Conservation (phyloP, 2,113 vertebrate species). For the Macheiramphus alcinus region DNA sequence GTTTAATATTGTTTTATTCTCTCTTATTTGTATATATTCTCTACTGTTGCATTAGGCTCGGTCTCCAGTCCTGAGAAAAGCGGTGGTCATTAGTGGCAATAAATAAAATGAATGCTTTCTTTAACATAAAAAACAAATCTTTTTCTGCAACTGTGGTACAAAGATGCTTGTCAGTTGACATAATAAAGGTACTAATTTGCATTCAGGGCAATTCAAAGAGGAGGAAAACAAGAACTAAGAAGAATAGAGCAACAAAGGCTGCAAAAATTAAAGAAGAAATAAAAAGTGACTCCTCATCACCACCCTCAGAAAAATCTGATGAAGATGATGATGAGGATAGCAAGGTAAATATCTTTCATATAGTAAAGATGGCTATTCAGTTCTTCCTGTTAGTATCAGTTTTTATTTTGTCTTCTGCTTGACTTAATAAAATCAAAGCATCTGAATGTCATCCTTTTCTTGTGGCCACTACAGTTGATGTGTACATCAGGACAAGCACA, state of each 20-base stretch:
- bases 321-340: conserved; percentile 81
- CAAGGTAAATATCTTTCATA: conserved; percentile 54
- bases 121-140: neutral
- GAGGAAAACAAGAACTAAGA: conserved; percentile 87
- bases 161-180: neutral
- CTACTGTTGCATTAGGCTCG: neutral
- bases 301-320: conserved; percentile 88
- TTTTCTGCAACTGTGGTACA: neutral
- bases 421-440: neutral
- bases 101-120: conserved; percentile 17
- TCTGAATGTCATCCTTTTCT: neutral
- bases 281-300: conserved; percentile 88
- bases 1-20: neutral
- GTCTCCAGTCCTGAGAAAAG: neutral
- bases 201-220: conserved; percentile 87
- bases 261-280: conserved; percentile 83
- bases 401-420: neutral
- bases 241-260: conserved; percentile 83
- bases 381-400: neutral
- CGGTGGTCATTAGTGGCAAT: neutral
- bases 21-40: neutral
- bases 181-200: conserved; percentile 10
- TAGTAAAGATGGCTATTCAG: neutral
- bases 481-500: neutral
- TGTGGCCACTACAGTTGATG: neutral